Percentiles rank a stretch among this genome's conserved stretches.
phyloP scores from a whole-genome alignment of 2,888 invertebrate species.

The Metellina segmentata region DNA sequence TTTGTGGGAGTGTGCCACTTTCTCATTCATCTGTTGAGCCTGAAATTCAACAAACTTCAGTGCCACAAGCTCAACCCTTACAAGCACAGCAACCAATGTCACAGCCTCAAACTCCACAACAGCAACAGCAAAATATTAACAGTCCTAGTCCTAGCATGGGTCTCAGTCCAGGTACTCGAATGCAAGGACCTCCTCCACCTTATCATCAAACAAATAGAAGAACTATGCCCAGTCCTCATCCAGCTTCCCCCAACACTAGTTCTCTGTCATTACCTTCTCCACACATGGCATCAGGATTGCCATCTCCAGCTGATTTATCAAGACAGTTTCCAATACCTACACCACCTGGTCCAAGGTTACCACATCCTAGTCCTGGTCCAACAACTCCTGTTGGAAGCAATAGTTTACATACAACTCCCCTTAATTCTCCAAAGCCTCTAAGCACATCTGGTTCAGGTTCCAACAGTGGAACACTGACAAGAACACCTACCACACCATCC shows the following conservation, averaged over 20 bases:
- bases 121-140: conserved; percentile 76
- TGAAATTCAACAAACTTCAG: conserved; percentile 62
- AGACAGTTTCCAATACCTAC: conserved; percentile 82
- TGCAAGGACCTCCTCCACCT: conserved; percentile 89
- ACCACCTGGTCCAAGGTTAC: conserved; percentile 80
- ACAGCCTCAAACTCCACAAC: conserved; percentile 76
- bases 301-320: conserved; percentile 86
- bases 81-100: conserved; percentile 69
- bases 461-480: conserved; percentile 59
- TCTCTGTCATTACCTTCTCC: conserved; percentile 89
- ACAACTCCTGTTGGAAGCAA: conserved; percentile 68
- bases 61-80: conserved; percentile 68
- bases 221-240: conserved; percentile 87
- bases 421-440: conserved; percentile 84
- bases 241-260: conserved; percentile 84
- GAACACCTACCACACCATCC: conserved; percentile 75
- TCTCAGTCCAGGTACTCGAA: conserved; percentile 79
- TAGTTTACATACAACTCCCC: conserved; percentile 79
- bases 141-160: conserved; percentile 79
- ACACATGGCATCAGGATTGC: conserved; percentile 86
- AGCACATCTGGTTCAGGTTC: conserved; percentile 72
- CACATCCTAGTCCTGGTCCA: conserved; percentile 83
- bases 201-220: conserved; percentile 88
- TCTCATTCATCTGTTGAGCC: conserved; percentile 71
- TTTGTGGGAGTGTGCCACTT: conserved; percentile 76